phyloP scores from a whole-genome alignment of 1,140 invertebrate species.

The Drosophila nigromelanica region DNA sequence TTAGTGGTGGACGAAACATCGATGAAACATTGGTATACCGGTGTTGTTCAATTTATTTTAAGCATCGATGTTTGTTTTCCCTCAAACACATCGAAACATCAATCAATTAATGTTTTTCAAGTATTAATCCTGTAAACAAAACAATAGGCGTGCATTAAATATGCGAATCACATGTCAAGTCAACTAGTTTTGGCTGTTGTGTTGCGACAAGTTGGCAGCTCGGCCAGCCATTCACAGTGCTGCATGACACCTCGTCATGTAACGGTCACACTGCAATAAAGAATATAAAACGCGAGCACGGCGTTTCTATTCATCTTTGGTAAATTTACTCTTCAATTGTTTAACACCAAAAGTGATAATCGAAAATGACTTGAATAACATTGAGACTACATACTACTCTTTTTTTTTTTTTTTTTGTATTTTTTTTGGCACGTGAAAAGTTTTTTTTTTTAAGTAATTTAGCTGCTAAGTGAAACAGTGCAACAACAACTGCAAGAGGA shows the following conservation, averaged over 20 bases:
- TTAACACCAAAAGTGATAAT: constrained; percentile 35
- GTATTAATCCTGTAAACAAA: too few relatives aligned
- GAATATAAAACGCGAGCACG: constrained; percentile 44
- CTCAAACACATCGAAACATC: too few relatives aligned
- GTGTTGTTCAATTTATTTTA: too few relatives aligned
- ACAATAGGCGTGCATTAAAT: too few relatives aligned
- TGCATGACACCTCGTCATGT: too few relatives aligned
- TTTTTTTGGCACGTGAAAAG: constrained; percentile 74
- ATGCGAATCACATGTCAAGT: too few relatives aligned
- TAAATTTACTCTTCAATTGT: constrained; percentile 58
- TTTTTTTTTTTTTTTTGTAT: constrained; percentile 52
- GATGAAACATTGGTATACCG: too few relatives aligned
- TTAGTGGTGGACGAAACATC: too few relatives aligned
- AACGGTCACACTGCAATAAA: constrained; percentile 39
- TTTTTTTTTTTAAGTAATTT: constrained; percentile 64
- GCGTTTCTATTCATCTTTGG: constrained; percentile 49
- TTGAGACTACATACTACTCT: constrained; percentile 36
- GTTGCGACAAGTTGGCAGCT: constrained; percentile 8
- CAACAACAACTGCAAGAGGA: constrained; percentile 63
- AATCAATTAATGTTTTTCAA: too few relatives aligned
- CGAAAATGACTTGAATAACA: constrained; percentile 63
- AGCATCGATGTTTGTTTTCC: too few relatives aligned
- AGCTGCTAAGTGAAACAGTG: constrained; percentile 62
- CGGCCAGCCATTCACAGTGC: constrained; percentile 4
- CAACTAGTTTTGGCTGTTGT: not conserved